Base-by-base conservation (phyloP, 1,140 invertebrate genomes). In the Temnothorax curvispinosus region DNA sequence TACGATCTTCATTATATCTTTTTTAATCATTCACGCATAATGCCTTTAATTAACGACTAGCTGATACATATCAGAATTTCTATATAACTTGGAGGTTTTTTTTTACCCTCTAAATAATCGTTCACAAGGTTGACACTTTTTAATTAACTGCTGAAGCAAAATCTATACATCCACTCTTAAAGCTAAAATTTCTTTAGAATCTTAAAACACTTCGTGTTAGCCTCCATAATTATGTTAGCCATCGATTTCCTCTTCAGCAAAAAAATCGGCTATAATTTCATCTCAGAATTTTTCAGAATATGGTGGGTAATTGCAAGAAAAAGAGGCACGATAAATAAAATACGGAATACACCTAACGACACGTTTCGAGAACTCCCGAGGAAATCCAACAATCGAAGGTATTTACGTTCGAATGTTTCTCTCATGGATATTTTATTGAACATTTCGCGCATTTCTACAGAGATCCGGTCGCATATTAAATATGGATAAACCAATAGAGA, bases 401-500 rank as follows among this genome's bases (percentile, higher is more conserved):
- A 74, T 72, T 82, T 60, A 58, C 21, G 18, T 9, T 47, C 18
- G 11, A 47, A 82, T 67, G 32, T 74, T 62, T 74, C 21, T 8
- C 67, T 47, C 65, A 18, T 56, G 27, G 38, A 21, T 21, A 71
- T 54, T 18, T 41, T n/a, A 32, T n/a, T 32, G 47, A 47, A 18
- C 18, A 18, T 32, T 64, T 21, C 21, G 13, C n/a, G n/a, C 27
- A 18, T 44, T 58, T n/a, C 18, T 65, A 5, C 32, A 35, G 50
- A 64, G 52, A 71, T 64, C 58, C 38, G 15, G 18, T 72, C 0
- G 27, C 8, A n/a, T 41, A 50, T 84, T 74, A 84, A 75, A 62
- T 38, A 60, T 74, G 54, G n/a, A 82, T 60, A 47, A 82, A 44
- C 6, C 21, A 27, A 56, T 13, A 18, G n/a, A 54, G 5, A 69